phyloP scores from a whole-genome alignment of 2,113 vertebrate species.

The Prinia subflava region DNA sequence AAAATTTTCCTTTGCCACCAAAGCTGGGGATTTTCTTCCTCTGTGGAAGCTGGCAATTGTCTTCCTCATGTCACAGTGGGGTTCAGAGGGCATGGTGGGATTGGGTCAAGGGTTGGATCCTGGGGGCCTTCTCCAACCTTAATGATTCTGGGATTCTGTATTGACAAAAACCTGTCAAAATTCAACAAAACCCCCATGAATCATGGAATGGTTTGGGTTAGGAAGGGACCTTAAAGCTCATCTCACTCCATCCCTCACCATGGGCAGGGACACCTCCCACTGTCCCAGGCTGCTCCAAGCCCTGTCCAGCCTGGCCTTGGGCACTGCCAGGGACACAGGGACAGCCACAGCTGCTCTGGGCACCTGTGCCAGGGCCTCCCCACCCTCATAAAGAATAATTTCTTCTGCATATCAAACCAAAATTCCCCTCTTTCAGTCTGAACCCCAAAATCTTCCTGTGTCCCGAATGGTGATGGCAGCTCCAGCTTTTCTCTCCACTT shows the following conservation, averaged over 20 bases:
- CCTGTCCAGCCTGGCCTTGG: rapidly evolving
- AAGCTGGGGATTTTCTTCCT: neutral
- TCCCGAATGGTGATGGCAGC: rapidly evolving
- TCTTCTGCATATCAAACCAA: rapidly evolving
- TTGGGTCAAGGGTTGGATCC: neutral
- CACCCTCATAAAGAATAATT: neutral
- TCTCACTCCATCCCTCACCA: rapidly evolving
- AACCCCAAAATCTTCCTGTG: neutral
- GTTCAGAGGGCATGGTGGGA: neutral
- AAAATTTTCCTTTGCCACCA: neutral
- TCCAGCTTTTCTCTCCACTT: neutral
- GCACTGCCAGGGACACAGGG: neutral
- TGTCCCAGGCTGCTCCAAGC: rapidly evolving
- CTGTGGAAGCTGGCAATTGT: rapidly evolving
- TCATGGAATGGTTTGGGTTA: neutral
- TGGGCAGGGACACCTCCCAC: neutral
- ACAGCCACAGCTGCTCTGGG: neutral
- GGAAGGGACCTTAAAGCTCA: neutral
- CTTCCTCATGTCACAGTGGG: neutral
- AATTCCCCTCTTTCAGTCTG: neutral
- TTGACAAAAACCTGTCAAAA: neutral
- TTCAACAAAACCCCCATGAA: neutral
- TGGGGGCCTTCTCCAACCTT: neutral
- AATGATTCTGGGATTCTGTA: neutral
- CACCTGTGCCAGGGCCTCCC: rapidly evolving